Base-by-base conservation (phyloP, 1,140 invertebrate genomes). In the Heliconius melpomene region DNA sequence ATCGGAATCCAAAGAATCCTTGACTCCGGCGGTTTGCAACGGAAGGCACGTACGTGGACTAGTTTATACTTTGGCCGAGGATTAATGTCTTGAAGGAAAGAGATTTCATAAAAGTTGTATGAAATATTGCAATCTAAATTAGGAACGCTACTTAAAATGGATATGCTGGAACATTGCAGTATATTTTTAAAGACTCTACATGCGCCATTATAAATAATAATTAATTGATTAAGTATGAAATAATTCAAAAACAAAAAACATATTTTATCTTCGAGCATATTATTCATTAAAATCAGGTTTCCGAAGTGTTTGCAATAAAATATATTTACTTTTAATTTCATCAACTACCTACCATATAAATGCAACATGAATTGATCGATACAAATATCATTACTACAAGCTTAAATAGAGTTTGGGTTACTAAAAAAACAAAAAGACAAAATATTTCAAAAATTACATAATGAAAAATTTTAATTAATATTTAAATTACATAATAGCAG, bases 1-100 rank as follows among this genome's bases (percentile, higher is more conserved):
- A 90, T 84, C 81, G 87, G 84, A 89, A 90, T 90, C 84, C 86
- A 90, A 91, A 88, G 87, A 88, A 87, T 88, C 84, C 84, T 83
- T 85, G 85, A 88, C 83, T 82, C 82, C 82, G 36, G 32, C 74
- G 77, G 76, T 80, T 78, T 52, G 81, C 83, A 85, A 66, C 84
- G 88, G 88, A 91, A 91, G 87, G 90, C 90, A 93, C 88, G 90
- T 90, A 90, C 73, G 74, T 74, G 73, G 52, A 78, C 79, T 72
- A 81, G 57, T 81, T 80, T 76, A 72, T 77, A 74, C 72, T 80
- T 74, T 72, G 73, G 78, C 29, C 38, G 70, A 77, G 82, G 80
- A 76, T 70, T 82, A 82, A 83, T 82, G 82, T 82, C 82, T 84
- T 80, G 72, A 66, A 84, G 83, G 83, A 78, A 84, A 82, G 52